A percentile compares a stretch with the other conserved stretches of the same genome.
These are phyloP conservation scores for Drosophila nannoptera DNA, from an alignment of 1,140 invertebrate genomes.

Conservation along the genomic window DNA sequence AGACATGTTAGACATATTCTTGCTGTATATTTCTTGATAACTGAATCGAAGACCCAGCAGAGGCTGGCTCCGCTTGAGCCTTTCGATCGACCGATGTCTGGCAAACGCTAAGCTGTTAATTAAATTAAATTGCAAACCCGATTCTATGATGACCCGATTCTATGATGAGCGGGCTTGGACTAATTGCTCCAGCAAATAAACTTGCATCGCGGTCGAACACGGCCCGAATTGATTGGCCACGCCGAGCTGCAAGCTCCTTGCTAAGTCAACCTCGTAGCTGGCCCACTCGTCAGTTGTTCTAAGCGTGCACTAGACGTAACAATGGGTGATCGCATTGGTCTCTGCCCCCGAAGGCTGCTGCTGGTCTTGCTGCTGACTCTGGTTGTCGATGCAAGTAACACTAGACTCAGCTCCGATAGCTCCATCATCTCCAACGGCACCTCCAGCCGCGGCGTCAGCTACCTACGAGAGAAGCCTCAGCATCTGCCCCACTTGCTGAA, in stretches of 20 bases:
- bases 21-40: constrained; percentile 32
- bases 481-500: constrained; percentile 38
- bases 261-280: constrained; percentile 2
- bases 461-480: constrained; percentile 40
- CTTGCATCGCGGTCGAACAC: constrained; percentile 26
- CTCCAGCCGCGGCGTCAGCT: constrained; percentile 31
- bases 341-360: constrained; percentile 12
- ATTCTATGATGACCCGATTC: constrained; percentile 47
- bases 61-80: constrained; percentile 7
- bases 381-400: not conserved
- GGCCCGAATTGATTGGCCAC: constrained; percentile 50
- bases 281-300: constrained; percentile 15
- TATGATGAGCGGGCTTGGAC: not conserved
- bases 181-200: constrained; percentile 56
- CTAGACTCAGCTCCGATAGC: not conserved
- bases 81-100: constrained; percentile 13
- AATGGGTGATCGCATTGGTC: constrained; percentile 39
- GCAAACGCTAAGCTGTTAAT: constrained; percentile 52
- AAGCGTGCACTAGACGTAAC: constrained; percentile 14
- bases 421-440: not conserved
- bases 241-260: constrained; percentile 17
- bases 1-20: constrained; percentile 52
- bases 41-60: constrained; percentile 49
- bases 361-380: constrained; percentile 9
- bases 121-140: constrained; percentile 59